phyloP scores from a whole-genome alignment of 2,797 vertebrate species.

The Chelmon rostratus region DNA sequence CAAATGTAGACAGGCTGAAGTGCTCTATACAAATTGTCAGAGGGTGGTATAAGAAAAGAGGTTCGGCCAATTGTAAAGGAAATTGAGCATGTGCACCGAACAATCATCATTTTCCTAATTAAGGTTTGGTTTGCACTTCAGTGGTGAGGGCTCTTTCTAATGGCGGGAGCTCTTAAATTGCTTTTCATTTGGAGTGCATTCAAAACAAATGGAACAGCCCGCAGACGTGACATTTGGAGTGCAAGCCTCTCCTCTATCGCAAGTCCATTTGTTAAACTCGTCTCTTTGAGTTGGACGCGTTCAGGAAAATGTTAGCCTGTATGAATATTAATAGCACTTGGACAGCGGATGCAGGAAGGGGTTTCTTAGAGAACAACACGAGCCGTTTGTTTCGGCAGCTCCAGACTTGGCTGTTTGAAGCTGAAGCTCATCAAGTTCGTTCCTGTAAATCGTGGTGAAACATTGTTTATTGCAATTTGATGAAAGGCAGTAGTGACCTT shows the following conservation, averaged over 20 bases:
- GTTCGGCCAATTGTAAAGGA: slow-evolving; percentile 57
- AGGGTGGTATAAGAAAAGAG: slow-evolving; percentile 50
- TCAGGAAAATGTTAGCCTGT: slow-evolving; percentile 53
- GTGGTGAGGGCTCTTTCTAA: slow-evolving; percentile 71
- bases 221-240: slow-evolving; percentile 78
- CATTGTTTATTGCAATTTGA: slow-evolving; percentile 46
- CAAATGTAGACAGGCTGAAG: slow-evolving; percentile 69
- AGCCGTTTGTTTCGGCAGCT: slow-evolving; percentile 58
- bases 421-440: slow-evolving; percentile 60
- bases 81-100: slow-evolving; percentile 56
- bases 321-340: slow-evolving; percentile 71
- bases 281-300: slow-evolving; percentile 64
- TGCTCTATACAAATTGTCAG: slow-evolving; percentile 50
- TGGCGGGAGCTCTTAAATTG: slow-evolving; percentile 76
- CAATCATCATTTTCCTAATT: slow-evolving; percentile 83
- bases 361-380: slow-evolving; percentile 37
- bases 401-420: slow-evolving; percentile 37
- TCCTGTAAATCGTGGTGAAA: slow-evolving; percentile 54
- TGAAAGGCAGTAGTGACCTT: slow-evolving; percentile 64
- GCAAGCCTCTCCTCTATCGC: slow-evolving; percentile 52
- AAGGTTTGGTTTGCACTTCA: slow-evolving; percentile 79
- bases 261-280: slow-evolving; percentile 69
- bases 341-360: slow-evolving; percentile 36
- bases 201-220: slow-evolving; percentile 79
- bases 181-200: slow-evolving; percentile 79